A percentile compares a stretch with the other conserved stretches of the same genome.
Conservation (phyloP, 2,888 invertebrate genomes). For the Clitarchus hookeri region DNA sequence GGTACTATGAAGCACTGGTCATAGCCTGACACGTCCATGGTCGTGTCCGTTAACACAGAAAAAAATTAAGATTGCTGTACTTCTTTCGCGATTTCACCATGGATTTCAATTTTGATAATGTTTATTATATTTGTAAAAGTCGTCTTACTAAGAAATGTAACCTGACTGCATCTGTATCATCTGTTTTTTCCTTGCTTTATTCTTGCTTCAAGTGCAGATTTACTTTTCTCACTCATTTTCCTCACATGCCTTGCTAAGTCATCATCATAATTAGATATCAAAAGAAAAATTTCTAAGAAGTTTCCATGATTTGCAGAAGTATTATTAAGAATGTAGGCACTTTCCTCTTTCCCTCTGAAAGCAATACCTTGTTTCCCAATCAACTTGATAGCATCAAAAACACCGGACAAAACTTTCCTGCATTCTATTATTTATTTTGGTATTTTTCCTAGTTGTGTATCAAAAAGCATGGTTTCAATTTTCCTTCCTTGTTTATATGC, state of each 20-base stretch:
- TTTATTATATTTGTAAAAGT: neutral
- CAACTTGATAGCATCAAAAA: neutral
- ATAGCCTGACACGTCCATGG: neutral
- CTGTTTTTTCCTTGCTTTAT: neutral
- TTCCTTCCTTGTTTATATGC: neutral
- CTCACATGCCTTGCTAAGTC: too few relatives aligned
- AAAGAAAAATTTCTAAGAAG: neutral
- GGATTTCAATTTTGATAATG: too few relatives aligned
- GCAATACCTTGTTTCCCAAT: neutral
- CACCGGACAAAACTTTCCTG: neutral
- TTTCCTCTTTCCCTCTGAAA: neutral
- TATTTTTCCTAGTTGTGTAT: neutral
- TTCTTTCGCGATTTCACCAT: neutral
- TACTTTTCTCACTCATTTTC: neutral
- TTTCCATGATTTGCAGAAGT: neutral
- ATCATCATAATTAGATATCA: neutral
- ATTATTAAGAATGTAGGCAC: neutral
- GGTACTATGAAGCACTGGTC: neutral
- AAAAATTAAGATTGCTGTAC: neutral
- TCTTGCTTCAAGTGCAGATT: neutral
- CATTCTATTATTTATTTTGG: neutral
- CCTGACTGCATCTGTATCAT: neutral
- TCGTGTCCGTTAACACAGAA: constrained; percentile 2
- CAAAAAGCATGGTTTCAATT: constrained; percentile 16
- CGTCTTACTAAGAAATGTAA: too few relatives aligned